Evolutionary conservation across 2,888 invertebrate species (phyloP), one percentile per base, ranked within the genome.

Genomic region (Leptopilina myrica): DNA sequence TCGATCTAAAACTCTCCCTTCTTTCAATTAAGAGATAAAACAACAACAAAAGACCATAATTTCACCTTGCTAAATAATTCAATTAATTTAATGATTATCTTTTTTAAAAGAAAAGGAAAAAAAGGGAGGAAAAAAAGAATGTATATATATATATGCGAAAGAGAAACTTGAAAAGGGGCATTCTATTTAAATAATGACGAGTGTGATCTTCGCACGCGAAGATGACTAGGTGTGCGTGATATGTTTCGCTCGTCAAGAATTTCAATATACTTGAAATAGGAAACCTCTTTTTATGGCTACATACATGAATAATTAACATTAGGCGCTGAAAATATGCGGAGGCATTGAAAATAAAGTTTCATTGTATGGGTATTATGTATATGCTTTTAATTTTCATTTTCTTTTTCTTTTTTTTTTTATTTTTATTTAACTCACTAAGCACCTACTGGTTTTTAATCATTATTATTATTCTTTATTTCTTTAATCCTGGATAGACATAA

Each of bases 171-270:
- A 49, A 49, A 49, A 49, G 14, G 12, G 26, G 53, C 20, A 20
- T 62, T 15, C 43, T 56, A n/a, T 26, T 11, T 26, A 73, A 73
- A 73, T 53, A 73, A 73, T 73, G 73, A 73, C 49, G 33, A 69
- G 69, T 69, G 69, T 33, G 53, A 69, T 56, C 53, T 69, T 33
- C 73, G 53, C 73, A 73, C 73, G 73, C 73, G 53, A 73, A 73
- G 56, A 73, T 73, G 73, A 73, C 56, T 73, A 33, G 73, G 73
- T 9, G 73, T 73, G 73, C 73, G 73, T 73, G 73, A 73, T 73
- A 73, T 73, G 73, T 73, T 73, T 56, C 56, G 33, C 73, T 69
- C 69, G 53, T 33, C 20, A 53, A 53, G 73, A 73, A 73, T 73
- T 73, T 73, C 73, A 73, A 73, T 73, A 49, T 49, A 73, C 53